Conservation (phyloP, 2,113 vertebrate species). For the Barbus barbus region DNA sequence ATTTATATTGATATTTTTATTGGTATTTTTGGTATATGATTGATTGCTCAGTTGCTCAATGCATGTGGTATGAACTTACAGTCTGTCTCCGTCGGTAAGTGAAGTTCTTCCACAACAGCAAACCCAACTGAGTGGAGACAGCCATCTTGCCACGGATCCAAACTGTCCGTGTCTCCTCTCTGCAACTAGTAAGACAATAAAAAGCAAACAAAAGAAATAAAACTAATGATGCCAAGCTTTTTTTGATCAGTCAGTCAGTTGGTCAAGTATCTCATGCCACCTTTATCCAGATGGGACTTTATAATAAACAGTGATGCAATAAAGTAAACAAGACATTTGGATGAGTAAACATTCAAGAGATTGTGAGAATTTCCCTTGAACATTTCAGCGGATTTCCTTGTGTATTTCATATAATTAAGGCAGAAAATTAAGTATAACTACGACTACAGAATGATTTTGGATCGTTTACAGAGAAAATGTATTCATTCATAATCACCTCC, state of each 20-base stretch:
- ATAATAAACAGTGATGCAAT: conserved; percentile 49
- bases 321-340: conserved; percentile 64
- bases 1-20: not conserved
- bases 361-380: not conserved
- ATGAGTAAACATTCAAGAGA: conserved; percentile 59
- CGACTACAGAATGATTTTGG: not conserved
- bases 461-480: too few relatives aligned
- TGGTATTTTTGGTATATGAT: not conserved
- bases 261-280: not conserved
- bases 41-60: not conserved
- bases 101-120: conserved; percentile 98
- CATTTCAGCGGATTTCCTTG: not conserved
- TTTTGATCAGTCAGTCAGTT: too few relatives aligned
- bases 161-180: conserved; percentile 73
- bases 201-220: conserved; percentile 35
- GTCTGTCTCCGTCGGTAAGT: conserved; percentile 93
- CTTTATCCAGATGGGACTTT: conserved; percentile 8
- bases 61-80: conserved; percentile 74
- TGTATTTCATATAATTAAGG: not conserved
- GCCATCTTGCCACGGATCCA: conserved; percentile 80
- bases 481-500: not conserved
- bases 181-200: conserved; percentile 72
- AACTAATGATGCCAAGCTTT: not conserved
- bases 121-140: conserved; percentile 88
- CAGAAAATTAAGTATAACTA: not conserved